Evolutionary conservation across 2,888 invertebrate genomes (phyloP), one percentile per base, ranked within the genome.

Genomic region (Amphipyra berbera): DNA sequence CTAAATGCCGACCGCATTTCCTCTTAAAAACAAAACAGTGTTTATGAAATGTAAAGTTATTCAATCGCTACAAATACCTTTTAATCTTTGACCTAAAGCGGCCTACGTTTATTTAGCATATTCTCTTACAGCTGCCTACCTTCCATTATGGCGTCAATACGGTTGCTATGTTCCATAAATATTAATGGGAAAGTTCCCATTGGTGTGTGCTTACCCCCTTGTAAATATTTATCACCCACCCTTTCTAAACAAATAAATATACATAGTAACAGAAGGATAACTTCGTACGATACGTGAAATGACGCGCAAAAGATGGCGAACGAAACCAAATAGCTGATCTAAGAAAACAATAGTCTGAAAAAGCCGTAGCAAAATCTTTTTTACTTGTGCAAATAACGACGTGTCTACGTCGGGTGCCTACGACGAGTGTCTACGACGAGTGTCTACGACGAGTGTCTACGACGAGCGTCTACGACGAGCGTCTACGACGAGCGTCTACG

Each of bases 171-270:
- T 47, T 46, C 49, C 57, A 63, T 75, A 62, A 37, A 73, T 73
- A 75, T 70, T 75, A 63, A 75, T 59, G 55, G 30, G 27, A 46
- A 61, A 48, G 48, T 60, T 75, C 33, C 42, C 40, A 61, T 63
- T 50, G 37, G n/a, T 59, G 52, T 59, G 33, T 65, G 12, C 60
- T 40, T 62, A 44, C 54, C 52, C 40, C 44, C 49, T 66, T 46
- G 65, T 57, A 46, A 65, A 69, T 74, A 57, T 65, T 59, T 57
- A 58, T 42, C 47, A 33, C 27, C 38, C 35, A 10, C 42, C 48
- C 35, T 44, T 40, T 41, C 10, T 10, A n/a, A 8, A 41, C 13
- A 6, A 33, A 15, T 2, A 41, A 9, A 10, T 5, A 8, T 0
- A 27, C 8, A 37, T 33, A 13, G 6, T 15, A 6, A 9, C 54